These are phyloP conservation scores for Hirtodrosophila confusa DNA, from an alignment of 2,888 invertebrate genomes.

Conservation along the genomic window DNA sequence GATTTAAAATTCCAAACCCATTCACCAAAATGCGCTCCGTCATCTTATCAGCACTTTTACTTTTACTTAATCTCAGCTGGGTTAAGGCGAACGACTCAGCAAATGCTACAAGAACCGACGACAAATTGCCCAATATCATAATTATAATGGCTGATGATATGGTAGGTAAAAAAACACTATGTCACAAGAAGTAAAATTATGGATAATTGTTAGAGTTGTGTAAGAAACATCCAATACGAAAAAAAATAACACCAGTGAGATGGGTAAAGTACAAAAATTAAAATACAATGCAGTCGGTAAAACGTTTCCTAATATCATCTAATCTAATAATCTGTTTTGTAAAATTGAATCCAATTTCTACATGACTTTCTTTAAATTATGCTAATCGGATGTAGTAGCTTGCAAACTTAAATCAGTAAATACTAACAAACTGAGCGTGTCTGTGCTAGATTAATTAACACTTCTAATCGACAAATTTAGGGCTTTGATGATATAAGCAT, in stretches of 20 bases:
- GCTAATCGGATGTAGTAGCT: too few species aligned
- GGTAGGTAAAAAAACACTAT: constrained; percentile 84
- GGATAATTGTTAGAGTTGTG: neutral
- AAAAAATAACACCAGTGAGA: too few species aligned
- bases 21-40: constrained; percentile 45
- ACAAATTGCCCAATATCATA: constrained; percentile 87
- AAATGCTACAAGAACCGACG: constrained; percentile 12
- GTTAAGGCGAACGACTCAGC: constrained; percentile 32
- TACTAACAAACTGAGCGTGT: too few species aligned
- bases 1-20: constrained; percentile 1
- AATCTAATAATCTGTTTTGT: too few species aligned
- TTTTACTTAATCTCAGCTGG: constrained; percentile 47
- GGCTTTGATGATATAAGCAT: constrained; percentile 97
- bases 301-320: too few species aligned
- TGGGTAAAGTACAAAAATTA: too few species aligned
- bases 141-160: constrained; percentile 93
- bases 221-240: too few species aligned
- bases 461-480: constrained; percentile 75
- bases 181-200: constrained; percentile 5
- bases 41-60: constrained; percentile 64
- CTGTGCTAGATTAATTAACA: too few species aligned
- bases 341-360: too few species aligned
- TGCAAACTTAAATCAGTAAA: too few species aligned
- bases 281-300: too few species aligned
- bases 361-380: too few species aligned